These are phyloP conservation scores for Pachliopta kotzebuea DNA, from an alignment of 2,888 invertebrate species.

Conservation along the genomic window DNA sequence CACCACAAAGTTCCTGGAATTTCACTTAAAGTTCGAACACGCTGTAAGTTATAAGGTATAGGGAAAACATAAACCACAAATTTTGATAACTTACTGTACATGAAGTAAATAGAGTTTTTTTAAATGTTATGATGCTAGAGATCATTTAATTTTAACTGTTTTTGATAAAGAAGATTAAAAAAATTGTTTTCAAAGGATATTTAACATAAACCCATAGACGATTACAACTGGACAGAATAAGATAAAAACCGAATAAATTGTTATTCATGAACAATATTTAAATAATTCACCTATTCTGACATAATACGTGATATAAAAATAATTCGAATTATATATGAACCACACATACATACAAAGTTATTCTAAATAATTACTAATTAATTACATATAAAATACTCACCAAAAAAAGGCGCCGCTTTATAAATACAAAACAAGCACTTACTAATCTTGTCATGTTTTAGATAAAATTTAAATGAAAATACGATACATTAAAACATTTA, in stretches of 20 bases:
- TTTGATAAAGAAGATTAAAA: too few species aligned
- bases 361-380: not conserved
- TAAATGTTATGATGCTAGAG: too few species aligned
- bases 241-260: not conserved
- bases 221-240: not conserved
- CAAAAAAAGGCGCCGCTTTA: slow-evolving; percentile 57
- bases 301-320: not conserved
- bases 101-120: too few species aligned
- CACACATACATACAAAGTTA: not conserved
- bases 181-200: too few species aligned
- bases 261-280: not conserved
- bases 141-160: not conserved
- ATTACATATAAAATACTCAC: slow-evolving; percentile 45
- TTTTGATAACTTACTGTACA: too few species aligned
- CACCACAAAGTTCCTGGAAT: slow-evolving; percentile 56
- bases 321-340: not conserved
- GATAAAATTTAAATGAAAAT: slow-evolving; percentile 17
- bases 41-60: slow-evolving; percentile 8
- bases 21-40: slow-evolving; percentile 32
- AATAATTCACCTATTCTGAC: not conserved
- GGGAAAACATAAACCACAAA: not conserved
- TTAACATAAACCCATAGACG: too few species aligned
- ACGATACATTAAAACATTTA: slow-evolving; percentile 11
- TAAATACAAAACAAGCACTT: slow-evolving; percentile 47
- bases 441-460: slow-evolving; percentile 42